Base-by-base conservation (phyloP, 37 sponge, comb jelly and placozoan species). In the Aplysina aerophoba region DNA sequence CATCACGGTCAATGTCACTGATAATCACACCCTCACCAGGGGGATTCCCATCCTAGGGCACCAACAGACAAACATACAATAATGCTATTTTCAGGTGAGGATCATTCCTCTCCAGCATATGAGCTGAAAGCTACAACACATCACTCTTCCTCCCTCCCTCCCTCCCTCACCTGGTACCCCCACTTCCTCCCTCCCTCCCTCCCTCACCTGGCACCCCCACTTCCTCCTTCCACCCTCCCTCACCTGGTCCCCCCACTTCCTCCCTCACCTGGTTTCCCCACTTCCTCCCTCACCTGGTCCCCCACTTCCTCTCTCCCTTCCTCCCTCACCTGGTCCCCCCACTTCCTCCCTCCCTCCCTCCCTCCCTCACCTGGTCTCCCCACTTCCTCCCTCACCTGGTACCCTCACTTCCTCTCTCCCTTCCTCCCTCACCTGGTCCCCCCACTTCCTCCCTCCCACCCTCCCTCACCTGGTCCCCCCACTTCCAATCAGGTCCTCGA, bases 401-500 rank as follows among this genome's bases (percentile, higher is more conserved):
- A 11, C 50, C 50, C 50, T 44, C 50, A 44, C 50, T 8, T 8
- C 8, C 3, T 8, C 8, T 8, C 50, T 8, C 8, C 50, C 50
- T 44, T 8, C 50, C 50, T 44, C 50, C 8, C 50, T 8, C 8
- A 3, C 50, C 50, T 44, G 50, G 8, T 8, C 50, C 50, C n/a
- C n/a, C n/a, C n/a, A n/a, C n/a, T n/a, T 36, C 75, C 75, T 30
- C 22, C 38, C 37, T 41, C 37, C n/a, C n/a, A n/a, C n/a, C n/a
- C 54, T 22, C 13, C 15, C 33, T 33, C 39, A 94, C 95, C 89
- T 96, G 97, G 37, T 98, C 91, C 11, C 91, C 98, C 96, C 96
- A 98, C 82, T 95, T 98, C 98, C 98, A 98, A 75, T 98, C 98
- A 34, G 92, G 93, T n/a, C 98, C 98, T n/a, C 95, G 82, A 16